These are phyloP conservation scores for Phocoena phocoena DNA, from an alignment of 2,113 vertebrate species.

Conservation along the genomic window DNA sequence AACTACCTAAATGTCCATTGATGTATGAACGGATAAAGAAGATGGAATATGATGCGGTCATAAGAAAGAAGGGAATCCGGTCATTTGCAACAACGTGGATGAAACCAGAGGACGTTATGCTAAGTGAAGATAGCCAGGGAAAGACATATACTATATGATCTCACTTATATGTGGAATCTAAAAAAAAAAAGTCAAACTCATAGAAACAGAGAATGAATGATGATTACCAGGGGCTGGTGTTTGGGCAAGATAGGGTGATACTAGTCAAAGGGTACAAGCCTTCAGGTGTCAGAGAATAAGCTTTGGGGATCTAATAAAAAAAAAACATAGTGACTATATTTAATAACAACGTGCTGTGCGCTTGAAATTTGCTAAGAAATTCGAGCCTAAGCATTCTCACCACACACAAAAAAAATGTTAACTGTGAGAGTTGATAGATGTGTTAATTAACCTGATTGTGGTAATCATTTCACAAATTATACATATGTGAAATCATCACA, in stretches of 20 bases:
- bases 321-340: not conserved
- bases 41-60: not conserved
- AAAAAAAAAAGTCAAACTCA: not conserved
- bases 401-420: not conserved
- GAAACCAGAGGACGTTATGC: not conserved
- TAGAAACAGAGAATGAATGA: not conserved
- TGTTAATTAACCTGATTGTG: not conserved
- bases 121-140: not conserved
- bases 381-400: not conserved
- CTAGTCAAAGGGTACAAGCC: not conserved
- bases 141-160: not conserved
- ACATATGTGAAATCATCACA: not conserved
- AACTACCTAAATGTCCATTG: not conserved
- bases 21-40: not conserved
- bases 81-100: not conserved
- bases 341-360: not conserved
- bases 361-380: not conserved
- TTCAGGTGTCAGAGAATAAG: not conserved
- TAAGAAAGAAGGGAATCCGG: not conserved
- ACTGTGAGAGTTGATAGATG: not conserved
- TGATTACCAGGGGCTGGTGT: not conserved
- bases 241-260: not conserved
- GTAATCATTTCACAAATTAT: not conserved
- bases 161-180: not conserved
- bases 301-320: not conserved